These are phyloP conservation scores for Loxodonta africana DNA, from an alignment of 2,113 vertebrate species.

Conservation along the genomic window DNA sequence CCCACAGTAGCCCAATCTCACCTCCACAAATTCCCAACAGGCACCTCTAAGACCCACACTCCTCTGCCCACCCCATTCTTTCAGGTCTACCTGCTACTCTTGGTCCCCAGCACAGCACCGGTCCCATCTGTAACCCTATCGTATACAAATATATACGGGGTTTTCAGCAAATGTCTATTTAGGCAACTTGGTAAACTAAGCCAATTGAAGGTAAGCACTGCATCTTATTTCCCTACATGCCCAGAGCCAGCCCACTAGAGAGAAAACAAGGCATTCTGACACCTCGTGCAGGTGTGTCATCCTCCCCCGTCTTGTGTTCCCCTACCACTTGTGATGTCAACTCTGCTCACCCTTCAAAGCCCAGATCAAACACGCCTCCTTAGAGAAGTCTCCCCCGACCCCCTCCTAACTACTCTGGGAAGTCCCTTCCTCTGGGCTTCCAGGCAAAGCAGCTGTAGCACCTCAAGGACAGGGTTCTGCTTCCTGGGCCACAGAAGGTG, in stretches of 20 bases:
- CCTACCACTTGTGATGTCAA: fast-evolving
- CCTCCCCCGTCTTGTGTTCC: background rate
- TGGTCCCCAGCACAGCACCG: background rate
- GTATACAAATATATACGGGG: fast-evolving
- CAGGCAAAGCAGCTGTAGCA: no score
- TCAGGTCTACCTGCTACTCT: background rate
- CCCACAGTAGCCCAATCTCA: background rate
- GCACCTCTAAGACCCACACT: background rate
- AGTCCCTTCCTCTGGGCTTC: background rate
- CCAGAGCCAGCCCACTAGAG: background rate
- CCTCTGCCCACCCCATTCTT: background rate
- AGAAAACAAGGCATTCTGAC: background rate
- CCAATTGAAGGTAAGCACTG: background rate
- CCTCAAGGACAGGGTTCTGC: background rate
- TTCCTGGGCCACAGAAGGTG: background rate
- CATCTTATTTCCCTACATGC: background rate
- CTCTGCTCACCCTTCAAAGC: background rate
- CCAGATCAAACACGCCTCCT: background rate
- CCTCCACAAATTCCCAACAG: background rate
- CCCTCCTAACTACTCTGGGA: background rate
- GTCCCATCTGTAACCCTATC: background rate
- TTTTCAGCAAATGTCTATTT: background rate
- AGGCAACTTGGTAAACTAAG: background rate
- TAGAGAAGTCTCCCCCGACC: background rate
- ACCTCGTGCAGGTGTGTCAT: background rate